Evolutionary conservation across 2,888 invertebrate species (phyloP), one percentile per base, ranked within the genome.

Genomic region (Melolontha melolontha): DNA sequence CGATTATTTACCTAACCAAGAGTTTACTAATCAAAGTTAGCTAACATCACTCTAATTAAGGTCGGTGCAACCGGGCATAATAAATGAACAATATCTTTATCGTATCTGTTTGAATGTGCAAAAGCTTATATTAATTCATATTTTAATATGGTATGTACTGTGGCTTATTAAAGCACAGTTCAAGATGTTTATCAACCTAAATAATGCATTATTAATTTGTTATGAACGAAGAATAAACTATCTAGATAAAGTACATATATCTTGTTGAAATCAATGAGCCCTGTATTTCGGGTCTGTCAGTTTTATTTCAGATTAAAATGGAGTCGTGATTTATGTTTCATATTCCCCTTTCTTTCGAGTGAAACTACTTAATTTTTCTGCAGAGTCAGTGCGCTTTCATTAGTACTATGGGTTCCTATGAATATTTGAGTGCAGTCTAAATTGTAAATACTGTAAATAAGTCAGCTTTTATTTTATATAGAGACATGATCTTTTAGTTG

Each of bases 261-360:
- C 59, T 29, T 59, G 59, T 59, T 44, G 29, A 44, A 59, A 47
- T 47, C 59, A 59, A 47, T 59, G 47, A 47, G 27, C 14, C 59
- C 29, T 14, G 16, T 14, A 14, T 14, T 49, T 62, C 34, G 34
- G 10, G 8, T 17, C 59, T 49, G 59, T 47, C 47, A 62, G 59
- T 47, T 62, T 49, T 62, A 62, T 62, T 62, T 47, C 34, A 22
- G 59, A 62, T 62, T 62, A 47, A 47, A 62, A 49, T 47, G 55
- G 12, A 47, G 16, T 22, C 44, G 12, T 62, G 59, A 62, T 62
- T 62, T 62, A 62, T 54, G 12, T 16, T 59, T 42, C n/a, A 16
- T 62, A 47, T 8, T 42, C 42, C 42, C 29, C 42, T 49, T 22
- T 17, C 49, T 11, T 11, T 5, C 8, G 49, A 17, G 12, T 16